phyloP scores from a whole-genome alignment of 2,888 invertebrate genomes.

The Yponomeuta cagnagella region DNA sequence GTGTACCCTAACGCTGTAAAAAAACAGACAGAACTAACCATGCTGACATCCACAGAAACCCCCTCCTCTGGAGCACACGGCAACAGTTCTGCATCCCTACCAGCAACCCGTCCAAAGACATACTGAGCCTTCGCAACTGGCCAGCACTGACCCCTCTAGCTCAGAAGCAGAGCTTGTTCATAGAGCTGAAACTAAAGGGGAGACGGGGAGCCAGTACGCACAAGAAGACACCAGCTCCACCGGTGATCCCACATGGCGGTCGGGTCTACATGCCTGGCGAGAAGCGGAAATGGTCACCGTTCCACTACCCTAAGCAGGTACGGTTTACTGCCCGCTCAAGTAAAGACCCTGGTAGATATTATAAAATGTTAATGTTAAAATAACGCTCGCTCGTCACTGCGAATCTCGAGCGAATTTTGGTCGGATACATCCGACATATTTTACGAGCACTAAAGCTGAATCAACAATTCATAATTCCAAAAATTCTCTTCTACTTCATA shows the following conservation, averaged over 20 bases:
- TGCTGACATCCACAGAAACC: not conserved
- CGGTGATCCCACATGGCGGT: slow-evolving; percentile 35
- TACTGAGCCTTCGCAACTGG: not conserved
- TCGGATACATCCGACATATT: too few species aligned
- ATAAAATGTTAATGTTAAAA: too few species aligned
- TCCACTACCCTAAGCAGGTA: slow-evolving; percentile 52
- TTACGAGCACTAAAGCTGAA: too few species aligned
- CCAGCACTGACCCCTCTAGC: not conserved
- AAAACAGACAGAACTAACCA: too few species aligned
- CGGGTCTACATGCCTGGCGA: slow-evolving; percentile 34
- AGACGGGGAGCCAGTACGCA: slow-evolving; percentile 18
- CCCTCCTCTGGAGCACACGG: not conserved
- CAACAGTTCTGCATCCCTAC: not conserved
- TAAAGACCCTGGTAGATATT: too few species aligned
- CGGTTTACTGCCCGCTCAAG: too few species aligned
- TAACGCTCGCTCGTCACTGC: too few species aligned
- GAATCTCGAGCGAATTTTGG: too few species aligned
- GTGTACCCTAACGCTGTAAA: too few species aligned
- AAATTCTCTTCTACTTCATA: too few species aligned
- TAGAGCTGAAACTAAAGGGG: not conserved
- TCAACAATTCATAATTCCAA: too few species aligned
- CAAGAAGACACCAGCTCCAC: slow-evolving; percentile 28
- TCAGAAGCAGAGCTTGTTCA: not conserved
- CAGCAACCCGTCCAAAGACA: not conserved
- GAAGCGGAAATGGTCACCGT: slow-evolving; percentile 51